Evolutionary conservation across 1,140 invertebrate species (phyloP), one percentile per base, ranked within the genome.

Genomic region (Lucilia cuprina): DNA sequence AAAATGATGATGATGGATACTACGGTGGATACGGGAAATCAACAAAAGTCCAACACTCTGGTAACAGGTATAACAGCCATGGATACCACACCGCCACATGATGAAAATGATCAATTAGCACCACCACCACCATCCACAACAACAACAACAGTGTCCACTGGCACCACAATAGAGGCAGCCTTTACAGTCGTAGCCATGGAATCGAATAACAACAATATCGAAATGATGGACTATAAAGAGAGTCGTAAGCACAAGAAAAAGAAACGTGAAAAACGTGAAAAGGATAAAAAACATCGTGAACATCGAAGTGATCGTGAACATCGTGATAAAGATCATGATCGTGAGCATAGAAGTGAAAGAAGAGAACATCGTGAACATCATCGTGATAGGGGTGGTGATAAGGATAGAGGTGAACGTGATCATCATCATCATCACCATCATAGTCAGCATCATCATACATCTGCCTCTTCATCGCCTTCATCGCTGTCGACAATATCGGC

Each of bases 1-100:
- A 88, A 87, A 85, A 90, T 90, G 89, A 90, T 90, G 89, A 90
- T 90, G 89, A 90, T 90, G 89, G 89, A 90, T 87, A 89, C 89
- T 85, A 55, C 78, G 17, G n/a, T 25, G 47, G 35, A 19, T 65
- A 25, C 55, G 21, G 17, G n/a, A 21, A 30, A 41, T 41, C 35
- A 5, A 30, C 75, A 70, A 70, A 19, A 70, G 2, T 21, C 7
- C 65, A 21, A 25, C 41, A 30, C 25, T 30, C 17, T 34, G 47
- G n/a, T 80, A 25, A 80, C 77, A 0, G 77, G 77, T 19, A 80
- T 80, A 65, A 82, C 60, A 12, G 82, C 50, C 60, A 82, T 82
- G 60, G 82, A 60, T 82, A 82, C 50, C 3, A 70, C 82, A 82
- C 50, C 82, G n/a, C 60, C 82, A 10, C 82, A 82, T 4, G 82